Conservation (phyloP, 2,888 invertebrate genomes). For the Torymus texanus region DNA sequence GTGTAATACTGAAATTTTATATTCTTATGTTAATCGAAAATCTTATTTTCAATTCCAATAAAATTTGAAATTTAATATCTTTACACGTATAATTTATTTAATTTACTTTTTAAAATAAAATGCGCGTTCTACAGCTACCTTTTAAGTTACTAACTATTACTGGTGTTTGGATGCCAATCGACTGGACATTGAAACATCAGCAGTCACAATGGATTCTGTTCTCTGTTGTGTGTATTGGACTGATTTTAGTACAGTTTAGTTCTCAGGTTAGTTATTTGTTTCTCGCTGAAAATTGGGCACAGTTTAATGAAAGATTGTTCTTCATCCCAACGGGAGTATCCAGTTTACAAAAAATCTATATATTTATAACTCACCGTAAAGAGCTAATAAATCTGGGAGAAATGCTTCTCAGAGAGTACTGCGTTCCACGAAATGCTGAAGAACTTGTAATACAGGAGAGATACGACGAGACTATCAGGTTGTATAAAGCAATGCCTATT, state of each 20-base stretch:
- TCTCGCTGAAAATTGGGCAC: background rate
- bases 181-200: constrained; percentile 4
- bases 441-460: constrained; percentile 13
- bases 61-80: too few relatives aligned
- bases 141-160: constrained; percentile 23
- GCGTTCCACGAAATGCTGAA: constrained; percentile 17
- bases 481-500: background rate
- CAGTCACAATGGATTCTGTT: constrained; percentile 6
- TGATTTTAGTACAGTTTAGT: constrained; percentile 10
- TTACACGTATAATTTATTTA: too few relatives aligned
- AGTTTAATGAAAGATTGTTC: constrained; percentile 29
- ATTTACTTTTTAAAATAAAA: background rate
- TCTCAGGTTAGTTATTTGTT: constrained; percentile 2
- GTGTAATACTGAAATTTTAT: too few relatives aligned
- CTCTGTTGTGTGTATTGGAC: background rate
- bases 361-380: constrained; percentile 9
- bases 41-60: too few relatives aligned
- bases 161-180: constrained; percentile 21
- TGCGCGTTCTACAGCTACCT: constrained; percentile 20
- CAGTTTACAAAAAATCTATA: constrained; percentile 7
- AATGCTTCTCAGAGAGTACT: constrained; percentile 9
- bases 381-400: constrained; percentile 11
- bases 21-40: too few relatives aligned
- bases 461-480: constrained; percentile 31
- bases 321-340: constrained; percentile 29